These are phyloP conservation scores for Synergus gifuensis DNA, from an alignment of 2,888 invertebrate species.

Conservation along the genomic window DNA sequence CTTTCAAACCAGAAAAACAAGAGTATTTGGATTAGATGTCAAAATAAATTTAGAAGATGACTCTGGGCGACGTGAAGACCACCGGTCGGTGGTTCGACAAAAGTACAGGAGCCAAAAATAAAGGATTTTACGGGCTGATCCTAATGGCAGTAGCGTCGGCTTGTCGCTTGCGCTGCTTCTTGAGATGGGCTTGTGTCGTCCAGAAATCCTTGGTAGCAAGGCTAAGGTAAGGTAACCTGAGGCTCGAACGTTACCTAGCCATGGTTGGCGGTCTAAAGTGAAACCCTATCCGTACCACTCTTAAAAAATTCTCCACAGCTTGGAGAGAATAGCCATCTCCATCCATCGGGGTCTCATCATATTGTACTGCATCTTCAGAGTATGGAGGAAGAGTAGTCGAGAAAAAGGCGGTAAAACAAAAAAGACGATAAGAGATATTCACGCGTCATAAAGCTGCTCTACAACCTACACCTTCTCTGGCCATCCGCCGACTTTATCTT, in stretches of 20 bases:
- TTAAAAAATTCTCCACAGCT: conserved; percentile 62
- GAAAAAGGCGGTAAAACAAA: conserved; percentile 39
- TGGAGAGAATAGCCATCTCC: conserved; percentile 50
- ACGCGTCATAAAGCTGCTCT: conserved; percentile 71
- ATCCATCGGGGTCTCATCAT: conserved; percentile 54
- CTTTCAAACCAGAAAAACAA: background rate
- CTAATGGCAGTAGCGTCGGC: conserved; percentile 69
- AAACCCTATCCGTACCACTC: conserved; percentile 69
- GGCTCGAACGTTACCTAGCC: conserved; percentile 67
- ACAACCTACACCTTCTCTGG: conserved; percentile 54
- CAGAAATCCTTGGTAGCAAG: conserved; percentile 71
- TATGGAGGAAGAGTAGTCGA: conserved; percentile 50
- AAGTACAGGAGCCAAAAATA: conserved; percentile 44
- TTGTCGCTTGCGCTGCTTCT: conserved; percentile 64
- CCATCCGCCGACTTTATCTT: conserved; percentile 34
- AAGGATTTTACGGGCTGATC: conserved; percentile 61
- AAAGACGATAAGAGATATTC: conserved; percentile 65
- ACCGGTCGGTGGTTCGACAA: conserved; percentile 19
- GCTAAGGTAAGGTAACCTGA: conserved; percentile 71
- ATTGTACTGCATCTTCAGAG: conserved; percentile 62
- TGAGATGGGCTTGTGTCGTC: conserved; percentile 60
- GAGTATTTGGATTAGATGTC: background rate
- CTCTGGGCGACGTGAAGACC: conserved; percentile 4
- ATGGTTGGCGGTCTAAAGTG: conserved; percentile 66
- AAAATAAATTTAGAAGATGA: conserved; percentile 24